Conservation (phyloP, 64 coral and sea anemone species). For the Astreopora myriophthalma region DNA sequence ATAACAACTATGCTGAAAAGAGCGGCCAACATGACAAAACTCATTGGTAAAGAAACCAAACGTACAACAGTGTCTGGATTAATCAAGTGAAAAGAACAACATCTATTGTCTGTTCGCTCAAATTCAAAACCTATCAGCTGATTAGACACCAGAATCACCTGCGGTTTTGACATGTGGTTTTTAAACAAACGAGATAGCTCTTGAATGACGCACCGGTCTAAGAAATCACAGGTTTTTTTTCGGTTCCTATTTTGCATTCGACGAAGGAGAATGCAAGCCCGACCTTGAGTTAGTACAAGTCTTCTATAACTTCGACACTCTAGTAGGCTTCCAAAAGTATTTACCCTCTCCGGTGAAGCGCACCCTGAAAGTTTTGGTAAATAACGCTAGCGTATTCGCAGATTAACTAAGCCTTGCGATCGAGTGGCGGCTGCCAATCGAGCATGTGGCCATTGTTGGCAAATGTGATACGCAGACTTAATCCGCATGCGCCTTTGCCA, state of each 20-base stretch:
- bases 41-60: background rate
- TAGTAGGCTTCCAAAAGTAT: too few species aligned
- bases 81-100: background rate
- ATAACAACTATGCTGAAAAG: background rate
- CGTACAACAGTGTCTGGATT: background rate
- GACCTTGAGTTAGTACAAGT: background rate
- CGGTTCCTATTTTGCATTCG: too few species aligned
- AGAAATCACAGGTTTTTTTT: background rate
- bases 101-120: background rate
- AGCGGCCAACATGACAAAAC: background rate
- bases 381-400: too few species aligned
- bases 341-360: background rate
- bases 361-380: too few species aligned
- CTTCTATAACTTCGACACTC: too few species aligned
- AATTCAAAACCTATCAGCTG: background rate
- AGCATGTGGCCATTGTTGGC: too few species aligned
- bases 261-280: background rate
- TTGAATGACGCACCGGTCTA: background rate
- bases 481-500: too few species aligned
- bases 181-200: background rate
- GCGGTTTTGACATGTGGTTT: background rate
- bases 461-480: too few species aligned
- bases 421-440: too few species aligned
- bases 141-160: constrained; percentile 2
- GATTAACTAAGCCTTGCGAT: too few species aligned